Conservation (phyloP, 2,113 vertebrate genomes). For the Rostratula benghalensis region DNA sequence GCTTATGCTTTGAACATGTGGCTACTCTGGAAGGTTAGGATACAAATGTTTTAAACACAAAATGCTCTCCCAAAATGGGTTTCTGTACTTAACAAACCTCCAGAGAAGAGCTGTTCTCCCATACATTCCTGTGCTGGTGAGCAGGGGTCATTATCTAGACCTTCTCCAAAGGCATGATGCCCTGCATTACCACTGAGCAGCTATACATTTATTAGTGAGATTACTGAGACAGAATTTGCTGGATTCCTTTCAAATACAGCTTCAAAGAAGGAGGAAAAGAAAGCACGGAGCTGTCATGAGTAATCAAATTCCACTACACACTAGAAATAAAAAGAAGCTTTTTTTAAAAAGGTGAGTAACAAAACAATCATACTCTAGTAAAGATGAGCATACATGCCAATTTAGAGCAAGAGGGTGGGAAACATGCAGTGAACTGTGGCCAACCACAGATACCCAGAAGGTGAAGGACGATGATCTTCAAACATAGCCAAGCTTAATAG, state of each 20-base stretch:
- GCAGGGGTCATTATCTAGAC: neutral
- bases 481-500: neutral
- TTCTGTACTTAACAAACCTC: neutral
- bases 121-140: neutral
- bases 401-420: neutral
- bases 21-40: neutral
- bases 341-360: neutral
- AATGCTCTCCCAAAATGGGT: neutral
- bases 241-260: neutral
- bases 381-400: neutral
- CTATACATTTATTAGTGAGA: neutral
- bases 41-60: neutral
- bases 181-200: neutral
- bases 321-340: neutral
- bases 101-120: neutral
- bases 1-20: neutral
- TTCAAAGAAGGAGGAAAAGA: neutral
- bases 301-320: neutral
- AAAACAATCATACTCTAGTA: neutral
- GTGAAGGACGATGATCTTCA: neutral
- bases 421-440: rapidly evolving
- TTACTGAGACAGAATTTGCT: neutral
- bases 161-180: neutral
- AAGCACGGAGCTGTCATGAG: neutral
- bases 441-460: neutral